Evolutionary conservation across 2,888 invertebrate genomes (phyloP).

Genomic region (Mimachlamys varia): DNA sequence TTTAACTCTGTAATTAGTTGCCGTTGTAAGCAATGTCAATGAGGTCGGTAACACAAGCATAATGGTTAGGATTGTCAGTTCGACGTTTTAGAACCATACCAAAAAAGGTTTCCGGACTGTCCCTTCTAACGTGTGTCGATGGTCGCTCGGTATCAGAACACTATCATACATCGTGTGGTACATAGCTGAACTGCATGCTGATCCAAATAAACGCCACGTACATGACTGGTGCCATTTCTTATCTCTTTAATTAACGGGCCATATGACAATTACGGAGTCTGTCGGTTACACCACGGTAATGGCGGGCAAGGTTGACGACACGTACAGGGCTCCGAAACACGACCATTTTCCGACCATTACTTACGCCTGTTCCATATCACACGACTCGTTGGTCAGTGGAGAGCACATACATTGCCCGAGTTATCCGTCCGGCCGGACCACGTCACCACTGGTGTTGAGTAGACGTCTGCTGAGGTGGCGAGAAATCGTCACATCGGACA

Average conservation of each 20-base stretch:
- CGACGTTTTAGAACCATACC: background rate
- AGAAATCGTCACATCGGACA: background rate
- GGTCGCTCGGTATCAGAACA: background rate
- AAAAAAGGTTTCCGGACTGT: background rate
- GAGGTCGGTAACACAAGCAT: background rate
- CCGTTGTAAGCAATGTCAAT: too few species aligned
- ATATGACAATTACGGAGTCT: conserved; percentile 21
- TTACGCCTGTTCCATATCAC: background rate
- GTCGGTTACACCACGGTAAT: conserved; percentile 25
- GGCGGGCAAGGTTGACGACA: background rate
- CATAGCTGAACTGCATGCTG: conserved; percentile 21
- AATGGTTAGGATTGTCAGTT: background rate
- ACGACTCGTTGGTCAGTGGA: background rate
- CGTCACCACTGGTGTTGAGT: background rate
- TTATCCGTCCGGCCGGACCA: background rate
- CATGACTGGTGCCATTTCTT: background rate
- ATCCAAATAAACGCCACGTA: conserved; percentile 8
- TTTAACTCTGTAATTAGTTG: too few species aligned
- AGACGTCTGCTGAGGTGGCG: background rate
- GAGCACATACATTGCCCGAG: background rate
- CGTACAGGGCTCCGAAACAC: background rate
- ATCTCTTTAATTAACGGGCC: conserved; percentile 22
- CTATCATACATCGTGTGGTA: conserved; percentile 8
- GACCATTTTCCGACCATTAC: background rate
- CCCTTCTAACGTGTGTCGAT: background rate